Conservation (phyloP, 2,113 vertebrate genomes). For the Pseudorhombus dupliciocellatus region DNA sequence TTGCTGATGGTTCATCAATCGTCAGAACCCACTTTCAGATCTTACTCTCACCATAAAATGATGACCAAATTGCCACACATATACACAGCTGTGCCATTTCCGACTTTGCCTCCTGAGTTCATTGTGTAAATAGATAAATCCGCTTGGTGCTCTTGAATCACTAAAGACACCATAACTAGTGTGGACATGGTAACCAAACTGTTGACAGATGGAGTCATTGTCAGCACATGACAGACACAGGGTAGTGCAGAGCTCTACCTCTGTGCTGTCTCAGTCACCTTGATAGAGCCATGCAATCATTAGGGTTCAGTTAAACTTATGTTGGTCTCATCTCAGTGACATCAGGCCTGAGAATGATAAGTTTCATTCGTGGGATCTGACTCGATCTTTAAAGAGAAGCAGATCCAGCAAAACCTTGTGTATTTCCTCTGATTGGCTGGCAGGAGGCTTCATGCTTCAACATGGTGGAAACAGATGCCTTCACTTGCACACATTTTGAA, state of each 20-base stretch:
- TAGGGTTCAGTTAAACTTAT: neutral
- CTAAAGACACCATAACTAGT: slow-evolving; percentile 17
- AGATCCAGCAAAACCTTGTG: neutral
- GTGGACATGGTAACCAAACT: slow-evolving; percentile 14
- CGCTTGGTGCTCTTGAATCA: slow-evolving; percentile 38
- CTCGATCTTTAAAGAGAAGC: neutral
- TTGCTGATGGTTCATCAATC: slow-evolving; percentile 30
- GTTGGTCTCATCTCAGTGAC: neutral
- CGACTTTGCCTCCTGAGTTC: slow-evolving; percentile 35
- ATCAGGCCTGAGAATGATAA: neutral
- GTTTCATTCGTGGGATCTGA: neutral
- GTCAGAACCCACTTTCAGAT: slow-evolving; percentile 19
- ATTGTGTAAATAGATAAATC: slow-evolving; percentile 35
- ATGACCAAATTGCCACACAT: slow-evolving; percentile 44
- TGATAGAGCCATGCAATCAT: neutral
- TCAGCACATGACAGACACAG: slow-evolving; percentile 14
- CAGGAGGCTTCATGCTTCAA: neutral
- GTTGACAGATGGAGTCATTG: slow-evolving; percentile 12
- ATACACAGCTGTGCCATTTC: slow-evolving; percentile 40
- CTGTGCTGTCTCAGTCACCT: neutral
- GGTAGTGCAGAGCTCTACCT: slow-evolving; percentile 6
- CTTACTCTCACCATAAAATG: slow-evolving; percentile 30
- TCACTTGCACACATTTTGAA: slow-evolving; percentile 24
- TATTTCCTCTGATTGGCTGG: slow-evolving; percentile 15
- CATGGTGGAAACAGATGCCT: slow-evolving; percentile 33